Conservation (phyloP, 2,797 vertebrate genomes). For the Myotis vivesi region DNA sequence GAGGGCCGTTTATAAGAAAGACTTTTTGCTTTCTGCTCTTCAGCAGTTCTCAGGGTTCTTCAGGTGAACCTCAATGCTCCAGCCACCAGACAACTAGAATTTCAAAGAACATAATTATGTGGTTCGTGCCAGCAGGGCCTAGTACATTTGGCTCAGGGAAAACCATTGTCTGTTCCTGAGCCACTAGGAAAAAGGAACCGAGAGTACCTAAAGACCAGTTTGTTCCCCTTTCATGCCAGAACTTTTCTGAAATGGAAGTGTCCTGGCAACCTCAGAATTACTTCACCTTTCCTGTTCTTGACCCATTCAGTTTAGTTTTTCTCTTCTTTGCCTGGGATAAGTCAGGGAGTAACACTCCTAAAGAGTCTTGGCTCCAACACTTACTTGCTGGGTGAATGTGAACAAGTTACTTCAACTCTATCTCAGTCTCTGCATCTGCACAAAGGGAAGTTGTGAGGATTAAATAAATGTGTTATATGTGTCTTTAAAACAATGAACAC, state of each 20-base stretch:
- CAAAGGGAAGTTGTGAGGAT: background rate
- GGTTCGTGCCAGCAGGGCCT: background rate
- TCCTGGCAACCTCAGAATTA: conserved; percentile 19
- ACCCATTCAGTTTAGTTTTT: background rate
- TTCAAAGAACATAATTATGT: conserved; percentile 48
- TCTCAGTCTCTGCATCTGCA: background rate
- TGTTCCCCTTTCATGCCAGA: conserved; percentile 43
- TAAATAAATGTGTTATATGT: background rate
- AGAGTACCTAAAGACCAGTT: conserved; percentile 11
- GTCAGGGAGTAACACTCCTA: background rate
- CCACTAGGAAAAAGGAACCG: conserved; percentile 27
- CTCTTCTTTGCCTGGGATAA: background rate
- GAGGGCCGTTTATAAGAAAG: background rate
- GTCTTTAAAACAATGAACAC: background rate
- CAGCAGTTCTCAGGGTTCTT: background rate
- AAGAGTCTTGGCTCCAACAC: background rate
- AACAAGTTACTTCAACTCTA: background rate
- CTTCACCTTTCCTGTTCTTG: conserved; percentile 29
- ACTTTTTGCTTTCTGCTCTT: background rate
- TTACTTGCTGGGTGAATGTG: background rate
- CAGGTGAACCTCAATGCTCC: background rate
- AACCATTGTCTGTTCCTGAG: background rate
- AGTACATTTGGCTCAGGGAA: conserved; percentile 38
- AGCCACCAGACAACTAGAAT: conserved; percentile 6
- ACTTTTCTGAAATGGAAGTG: conserved; percentile 45